Conservation (phyloP, 1,140 invertebrate species). For the Lanistes nyassanus region DNA sequence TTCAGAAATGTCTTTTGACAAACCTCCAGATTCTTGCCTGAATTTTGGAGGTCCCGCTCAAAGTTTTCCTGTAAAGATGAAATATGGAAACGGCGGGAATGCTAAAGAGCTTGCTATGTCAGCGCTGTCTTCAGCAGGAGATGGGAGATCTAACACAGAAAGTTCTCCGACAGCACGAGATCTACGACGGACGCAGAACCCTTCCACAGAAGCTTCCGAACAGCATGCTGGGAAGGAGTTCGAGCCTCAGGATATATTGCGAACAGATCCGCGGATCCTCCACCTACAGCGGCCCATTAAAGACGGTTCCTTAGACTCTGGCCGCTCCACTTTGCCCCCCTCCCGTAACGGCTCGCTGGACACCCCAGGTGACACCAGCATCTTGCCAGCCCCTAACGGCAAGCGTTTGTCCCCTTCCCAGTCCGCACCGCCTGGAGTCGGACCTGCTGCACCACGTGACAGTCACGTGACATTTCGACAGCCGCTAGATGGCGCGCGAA, state of each 20-base stretch:
- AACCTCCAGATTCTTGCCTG: slow-evolving; percentile 9
- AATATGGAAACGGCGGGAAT: too few species aligned
- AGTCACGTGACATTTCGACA: slow-evolving; percentile 12
- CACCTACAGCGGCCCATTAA: background rate
- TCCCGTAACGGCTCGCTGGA: slow-evolving; percentile 23
- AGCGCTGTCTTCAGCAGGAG: too few species aligned
- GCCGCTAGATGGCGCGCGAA: slow-evolving; percentile 16
- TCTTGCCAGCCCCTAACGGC: background rate
- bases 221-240: background rate
- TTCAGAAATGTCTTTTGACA: slow-evolving; percentile 22
- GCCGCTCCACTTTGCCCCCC: slow-evolving; percentile 1
- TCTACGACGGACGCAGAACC: too few species aligned
- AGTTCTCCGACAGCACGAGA: too few species aligned
- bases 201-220: too few species aligned
- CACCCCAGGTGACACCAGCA: background rate
- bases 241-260: background rate
- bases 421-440: background rate
- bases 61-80: too few species aligned
- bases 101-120: too few species aligned
- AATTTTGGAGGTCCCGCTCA: background rate
- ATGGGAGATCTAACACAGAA: too few species aligned
- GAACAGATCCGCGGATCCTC: slow-evolving; percentile 3
- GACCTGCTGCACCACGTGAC: background rate
- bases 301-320: slow-evolving; percentile 22
- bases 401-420: background rate